A percentile compares a stretch with the other conserved stretches of the same genome.
Evolutionary conservation across 2,888 invertebrate species (phyloP).

Genomic region (Helobdella robusta): DNA sequence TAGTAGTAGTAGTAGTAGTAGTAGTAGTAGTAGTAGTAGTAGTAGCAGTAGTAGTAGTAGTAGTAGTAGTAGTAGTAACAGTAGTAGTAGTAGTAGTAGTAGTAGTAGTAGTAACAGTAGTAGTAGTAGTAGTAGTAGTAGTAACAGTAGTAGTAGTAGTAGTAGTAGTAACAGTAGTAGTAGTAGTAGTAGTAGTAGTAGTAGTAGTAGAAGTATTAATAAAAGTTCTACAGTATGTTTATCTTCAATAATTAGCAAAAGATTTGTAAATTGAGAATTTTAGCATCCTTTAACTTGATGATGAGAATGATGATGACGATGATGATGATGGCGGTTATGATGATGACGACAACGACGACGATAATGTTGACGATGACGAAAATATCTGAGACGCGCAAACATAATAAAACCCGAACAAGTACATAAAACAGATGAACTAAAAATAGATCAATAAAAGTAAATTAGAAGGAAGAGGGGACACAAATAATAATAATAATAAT

Average conservation of each 20-base stretch:
- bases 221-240: background rate
- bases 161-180: constrained; percentile 5
- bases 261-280: too few relatives aligned
- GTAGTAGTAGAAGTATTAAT: background rate
- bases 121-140: constrained; percentile 3
- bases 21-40: constrained; percentile 3
- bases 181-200: background rate
- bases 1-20: constrained; percentile 3
- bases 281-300: too few relatives aligned
- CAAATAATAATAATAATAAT: background rate
- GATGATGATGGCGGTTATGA: background rate
- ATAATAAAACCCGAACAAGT: background rate
- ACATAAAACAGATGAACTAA: background rate
- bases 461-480: background rate
- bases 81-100: constrained; percentile 3
- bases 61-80: background rate
- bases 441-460: background rate
- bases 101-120: constrained; percentile 1
- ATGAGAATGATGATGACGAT: background rate
- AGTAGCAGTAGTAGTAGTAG: constrained; percentile 1
- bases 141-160: background rate
- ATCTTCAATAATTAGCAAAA: background rate
- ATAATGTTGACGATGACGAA: constrained; percentile 2
- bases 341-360: background rate
- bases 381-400: background rate